Base-by-base conservation (phyloP, 2,797 vertebrate genomes). In the Valencia hispanica region DNA sequence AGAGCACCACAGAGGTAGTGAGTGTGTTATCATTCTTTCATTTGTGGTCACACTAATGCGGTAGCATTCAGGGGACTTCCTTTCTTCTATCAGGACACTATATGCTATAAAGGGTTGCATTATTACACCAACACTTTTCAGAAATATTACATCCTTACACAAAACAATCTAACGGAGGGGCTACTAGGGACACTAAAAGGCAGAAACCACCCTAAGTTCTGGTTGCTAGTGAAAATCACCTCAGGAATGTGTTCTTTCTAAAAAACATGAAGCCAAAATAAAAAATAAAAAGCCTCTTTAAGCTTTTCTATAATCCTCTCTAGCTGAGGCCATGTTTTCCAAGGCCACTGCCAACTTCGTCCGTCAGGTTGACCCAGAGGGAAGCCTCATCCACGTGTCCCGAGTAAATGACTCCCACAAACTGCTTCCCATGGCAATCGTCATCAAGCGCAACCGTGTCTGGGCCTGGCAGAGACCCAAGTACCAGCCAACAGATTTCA, bases 391-490 rank as follows among this genome's bases (percentile, higher is more conserved):
- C 79, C 91, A 96, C 0, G 94, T 97, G 63, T 95, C 94, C 17
- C 90, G 96, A 20, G 32, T 97, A 48, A 98, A 97, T 0, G 94
- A 98, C 86, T 97, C 97, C 0, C 89, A 96, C 82, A 98, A 97
- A 63, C 90, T 98, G 75, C 91, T 95, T 27, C 95, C 95, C 72
- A 94, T 97, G 86, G 94, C 93, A 15, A 93, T 99, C 25, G 95
- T 98, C 5, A 91, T 95, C 0, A 99, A 98, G 90, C 96, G 92
- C 76, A 97, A 89, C 43, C 94, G 89, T 59, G 71, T 85, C 53
- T 98, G 97, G 97, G 84, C 86, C 70, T 96, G 98, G 97, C 96
- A 98, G 89, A 96, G 82, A 71, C 94, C 97, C 34, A 99, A 96
- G 80, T 99, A 98, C 88, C 95, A 94, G n/a, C 94, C 96, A n/a